phyloP scores from a whole-genome alignment of 1,140 invertebrate species.

The Zaprionus nigranus region DNA sequence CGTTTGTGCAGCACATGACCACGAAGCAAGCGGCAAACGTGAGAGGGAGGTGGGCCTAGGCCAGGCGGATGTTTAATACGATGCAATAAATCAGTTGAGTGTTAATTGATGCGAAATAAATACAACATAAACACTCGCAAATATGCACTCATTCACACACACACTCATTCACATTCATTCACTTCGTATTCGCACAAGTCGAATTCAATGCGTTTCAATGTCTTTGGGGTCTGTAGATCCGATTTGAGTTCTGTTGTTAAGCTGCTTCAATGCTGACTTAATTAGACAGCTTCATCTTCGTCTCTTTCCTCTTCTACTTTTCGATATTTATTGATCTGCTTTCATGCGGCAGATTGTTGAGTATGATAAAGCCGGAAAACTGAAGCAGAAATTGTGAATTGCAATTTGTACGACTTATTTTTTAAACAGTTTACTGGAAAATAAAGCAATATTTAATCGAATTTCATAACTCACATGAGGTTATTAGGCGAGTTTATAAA shows the following conservation, averaged over 20 bases:
- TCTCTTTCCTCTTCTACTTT: neutral
- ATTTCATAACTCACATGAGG: neutral
- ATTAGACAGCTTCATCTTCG: neutral
- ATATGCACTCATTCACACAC: neutral
- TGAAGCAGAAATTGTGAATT: too few species aligned
- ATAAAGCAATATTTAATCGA: too few species aligned
- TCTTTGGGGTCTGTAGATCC: neutral
- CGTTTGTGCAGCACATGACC: constrained; percentile 48
- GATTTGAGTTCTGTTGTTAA: constrained; percentile 1
- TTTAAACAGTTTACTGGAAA: too few species aligned
- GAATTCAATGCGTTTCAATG: neutral
- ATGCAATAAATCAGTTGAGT: constrained; percentile 40
- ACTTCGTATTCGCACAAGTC: neutral
- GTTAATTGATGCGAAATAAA: constrained; percentile 43
- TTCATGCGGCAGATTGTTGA: neutral
- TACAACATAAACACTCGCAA: constrained; percentile 23
- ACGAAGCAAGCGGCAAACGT: constrained; percentile 39
- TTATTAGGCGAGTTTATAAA: neutral
- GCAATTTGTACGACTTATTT: too few species aligned
- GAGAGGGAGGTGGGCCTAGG: neutral
- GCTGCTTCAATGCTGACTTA: constrained; percentile 11
- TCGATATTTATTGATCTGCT: neutral
- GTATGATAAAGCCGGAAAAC: neutral
- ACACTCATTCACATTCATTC: neutral
- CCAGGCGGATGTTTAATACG: constrained; percentile 20